A percentile compares a stretch with the other conserved stretches of the same genome.
Evolutionary conservation across 2,113 vertebrate species (phyloP).

Genomic region (Paedocypris sp.): DNA sequence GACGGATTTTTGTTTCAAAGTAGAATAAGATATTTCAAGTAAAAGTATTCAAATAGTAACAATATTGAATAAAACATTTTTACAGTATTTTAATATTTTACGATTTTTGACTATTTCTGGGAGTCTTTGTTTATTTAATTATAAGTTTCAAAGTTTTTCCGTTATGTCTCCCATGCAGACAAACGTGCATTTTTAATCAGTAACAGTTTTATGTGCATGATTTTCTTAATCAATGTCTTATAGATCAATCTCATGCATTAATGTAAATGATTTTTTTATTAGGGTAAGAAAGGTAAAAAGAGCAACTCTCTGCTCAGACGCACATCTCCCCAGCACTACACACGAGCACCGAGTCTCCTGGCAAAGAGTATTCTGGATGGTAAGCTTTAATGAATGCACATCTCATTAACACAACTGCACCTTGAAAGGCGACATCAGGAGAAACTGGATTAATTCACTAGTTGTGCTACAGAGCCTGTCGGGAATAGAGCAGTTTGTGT

Average conservation of each 20-base stretch:
- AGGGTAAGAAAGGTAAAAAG: constrained; percentile 58
- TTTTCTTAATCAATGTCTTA: background rate
- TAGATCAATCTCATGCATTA: background rate
- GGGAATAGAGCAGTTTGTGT: constrained; percentile 23
- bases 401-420: constrained; percentile 32
- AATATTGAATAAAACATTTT: too few species aligned
- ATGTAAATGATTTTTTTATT: constrained; percentile 35
- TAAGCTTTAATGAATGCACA: constrained; percentile 48
- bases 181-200: too few species aligned
- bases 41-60: too few species aligned
- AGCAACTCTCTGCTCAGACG: constrained; percentile 46
- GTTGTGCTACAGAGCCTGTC: constrained; percentile 11
- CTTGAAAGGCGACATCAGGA: constrained; percentile 7
- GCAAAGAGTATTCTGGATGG: constrained; percentile 61
- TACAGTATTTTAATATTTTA: too few species aligned
- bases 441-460: constrained; percentile 25
- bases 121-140: too few species aligned
- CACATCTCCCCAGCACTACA: constrained; percentile 53
- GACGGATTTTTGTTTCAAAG: too few species aligned
- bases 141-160: too few species aligned
- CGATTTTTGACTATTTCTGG: too few species aligned
- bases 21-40: too few species aligned
- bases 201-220: too few species aligned
- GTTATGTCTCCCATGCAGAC: too few species aligned
- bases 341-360: constrained; percentile 46